Evolutionary conservation across 2,888 invertebrate species (phyloP).

Genomic region (Euclidia mi): DNA sequence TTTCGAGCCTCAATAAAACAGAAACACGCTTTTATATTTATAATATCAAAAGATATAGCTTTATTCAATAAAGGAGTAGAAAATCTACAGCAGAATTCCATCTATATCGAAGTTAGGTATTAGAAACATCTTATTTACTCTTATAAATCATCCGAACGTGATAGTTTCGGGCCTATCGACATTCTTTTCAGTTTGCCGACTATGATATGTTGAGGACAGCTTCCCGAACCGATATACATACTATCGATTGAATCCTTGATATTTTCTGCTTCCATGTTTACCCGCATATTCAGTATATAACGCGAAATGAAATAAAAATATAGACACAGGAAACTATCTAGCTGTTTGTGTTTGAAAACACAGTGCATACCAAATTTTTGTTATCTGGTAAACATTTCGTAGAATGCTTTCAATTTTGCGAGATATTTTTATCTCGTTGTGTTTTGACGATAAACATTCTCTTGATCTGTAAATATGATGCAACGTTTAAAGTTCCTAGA

Average conservation of each 20-base stretch:
- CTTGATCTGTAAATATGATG: no score
- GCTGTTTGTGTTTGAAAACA: conserved; percentile 1
- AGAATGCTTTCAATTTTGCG: no score
- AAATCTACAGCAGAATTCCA: conserved; percentile 16
- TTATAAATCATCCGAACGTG: conserved; percentile 47
- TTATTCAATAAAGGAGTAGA: conserved; percentile 18
- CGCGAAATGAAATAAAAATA: conserved; percentile 25
- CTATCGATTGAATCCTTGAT: conserved; percentile 11
- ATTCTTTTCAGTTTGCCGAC: conserved; percentile 19
- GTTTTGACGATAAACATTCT: no score
- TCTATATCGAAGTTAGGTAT: conserved; percentile 23
- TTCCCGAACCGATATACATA: conserved; percentile 14
- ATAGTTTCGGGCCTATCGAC: conserved; percentile 21
- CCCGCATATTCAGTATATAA: not conserved
- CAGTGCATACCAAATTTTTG: not conserved
- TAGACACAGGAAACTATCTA: conserved; percentile 5
- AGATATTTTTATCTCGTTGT: no score
- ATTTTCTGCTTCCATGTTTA: conserved; percentile 13
- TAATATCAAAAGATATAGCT: no score
- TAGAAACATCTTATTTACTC: conserved; percentile 19
- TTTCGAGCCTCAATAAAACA: no score
- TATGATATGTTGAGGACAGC: conserved; percentile 8
- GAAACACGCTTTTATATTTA: no score
- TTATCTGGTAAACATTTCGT: no score
- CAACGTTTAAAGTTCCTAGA: no score